Evolutionary conservation across 2,888 invertebrate species (phyloP), one percentile per base, ranked within the genome.

Genomic region (Tuta absoluta): DNA sequence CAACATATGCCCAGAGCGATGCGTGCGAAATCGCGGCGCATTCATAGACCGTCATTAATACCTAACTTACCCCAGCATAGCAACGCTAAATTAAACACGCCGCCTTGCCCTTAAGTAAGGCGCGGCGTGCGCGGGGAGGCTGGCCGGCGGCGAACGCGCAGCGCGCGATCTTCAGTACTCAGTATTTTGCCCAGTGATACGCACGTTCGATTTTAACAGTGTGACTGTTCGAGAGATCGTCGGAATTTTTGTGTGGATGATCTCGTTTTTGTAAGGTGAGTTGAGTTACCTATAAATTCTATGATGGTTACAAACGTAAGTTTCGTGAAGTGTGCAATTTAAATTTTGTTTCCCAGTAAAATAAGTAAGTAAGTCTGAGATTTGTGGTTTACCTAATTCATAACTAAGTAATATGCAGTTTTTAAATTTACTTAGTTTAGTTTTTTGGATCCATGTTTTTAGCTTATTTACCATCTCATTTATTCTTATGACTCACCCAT

Each of bases 151-250:
- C 28, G 28, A 28, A 5, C 28, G 28, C 28, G 28, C 28, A 28
- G 28, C 28, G 28, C 28, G 28, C 28, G 28, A 28, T 63, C 63
- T 5, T 41, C 63, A 63, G 63, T 63, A 63, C 63, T 56, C 63
- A 56, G 63, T 63, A 56, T 63, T 63, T 63, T 53, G 63, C 12
- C 56, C 11, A 59, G 63, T 37, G 63, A 63, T 48, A 11, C 21
- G 63, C 28, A 28, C 53, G 53, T 53, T 14, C 7, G n/a, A 19
- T 11, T 3, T 38, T 14, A 62, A 41, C 53, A 41, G 63, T 56
- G 56, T 23, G 19, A 63, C 53, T 53, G 56, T 63, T 53, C 53
- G 38, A 53, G 53, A 23, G 17, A 28, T 28, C 28, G 28, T 28
- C 28, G 28, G 2, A 28, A 5, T 28, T 28, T 28, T 19, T 28